These are phyloP conservation scores for Porphyrio hochstetteri DNA, from an alignment of 2,113 vertebrate species.

Conservation along the genomic window DNA sequence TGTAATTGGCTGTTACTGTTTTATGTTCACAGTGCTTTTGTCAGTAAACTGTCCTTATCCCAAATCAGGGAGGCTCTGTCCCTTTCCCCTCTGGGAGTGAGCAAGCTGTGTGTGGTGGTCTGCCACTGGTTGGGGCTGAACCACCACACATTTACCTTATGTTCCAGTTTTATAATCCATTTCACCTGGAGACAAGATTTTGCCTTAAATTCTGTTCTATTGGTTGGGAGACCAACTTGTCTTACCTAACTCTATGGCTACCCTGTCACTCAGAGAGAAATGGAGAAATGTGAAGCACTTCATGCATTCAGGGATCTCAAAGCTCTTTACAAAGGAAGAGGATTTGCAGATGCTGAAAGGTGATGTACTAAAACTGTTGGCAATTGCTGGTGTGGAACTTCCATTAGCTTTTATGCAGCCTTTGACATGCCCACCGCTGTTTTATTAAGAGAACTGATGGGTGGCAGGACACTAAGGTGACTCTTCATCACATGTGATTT, in stretches of 20 bases:
- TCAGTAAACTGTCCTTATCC: no score
- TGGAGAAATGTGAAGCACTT: neutral
- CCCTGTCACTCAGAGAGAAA: neutral
- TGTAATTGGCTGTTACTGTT: no score
- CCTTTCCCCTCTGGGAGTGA: no score
- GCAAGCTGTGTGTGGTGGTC: no score
- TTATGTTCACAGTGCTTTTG: no score
- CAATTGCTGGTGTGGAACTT: neutral
- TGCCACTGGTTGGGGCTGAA: no score
- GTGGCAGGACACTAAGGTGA: neutral
- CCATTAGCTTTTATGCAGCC: neutral
- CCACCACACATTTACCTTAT: neutral
- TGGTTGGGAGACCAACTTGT: neutral
- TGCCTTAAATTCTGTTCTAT: neutral
- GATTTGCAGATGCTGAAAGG: neutral
- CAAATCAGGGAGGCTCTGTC: no score
- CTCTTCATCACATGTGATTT: accelerated
- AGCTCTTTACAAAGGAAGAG: neutral
- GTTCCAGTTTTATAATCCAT: neutral
- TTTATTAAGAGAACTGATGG: neutral
- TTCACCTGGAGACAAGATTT: neutral
- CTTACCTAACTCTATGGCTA: neutral
- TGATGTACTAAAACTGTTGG: neutral
- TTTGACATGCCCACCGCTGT: neutral
- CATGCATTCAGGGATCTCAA: neutral